Percentiles rank a stretch among this genome's conserved stretches.
Evolutionary conservation across 2,888 invertebrate species (phyloP).

Genomic region (Hydroisotoma schaefferi): DNA sequence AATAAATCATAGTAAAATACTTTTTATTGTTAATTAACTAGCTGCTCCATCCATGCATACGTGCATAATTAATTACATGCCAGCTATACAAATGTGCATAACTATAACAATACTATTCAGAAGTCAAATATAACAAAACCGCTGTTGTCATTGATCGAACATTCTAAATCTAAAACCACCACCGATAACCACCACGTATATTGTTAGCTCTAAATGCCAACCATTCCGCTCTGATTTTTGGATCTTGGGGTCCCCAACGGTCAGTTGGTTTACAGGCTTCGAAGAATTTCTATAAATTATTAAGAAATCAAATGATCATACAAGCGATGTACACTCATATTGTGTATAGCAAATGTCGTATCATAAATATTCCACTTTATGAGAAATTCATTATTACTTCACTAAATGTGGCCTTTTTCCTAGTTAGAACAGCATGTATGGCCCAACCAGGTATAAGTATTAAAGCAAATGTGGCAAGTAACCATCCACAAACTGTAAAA

Average conservation of each 20-base stretch:
- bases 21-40: too few relatives aligned
- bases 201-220: not conserved
- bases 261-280: slow-evolving; percentile 14
- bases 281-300: slow-evolving; percentile 15
- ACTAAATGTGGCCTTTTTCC: slow-evolving; percentile 2
- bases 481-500: slow-evolving; percentile 30
- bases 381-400: not conserved
- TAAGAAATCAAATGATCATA: too few relatives aligned
- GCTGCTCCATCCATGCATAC: too few relatives aligned
- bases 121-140: too few relatives aligned
- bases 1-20: too few relatives aligned
- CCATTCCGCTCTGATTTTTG: slow-evolving; percentile 6
- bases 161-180: too few relatives aligned
- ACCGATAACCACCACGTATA: too few relatives aligned
- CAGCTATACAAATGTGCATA: too few relatives aligned
- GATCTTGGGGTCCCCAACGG: slow-evolving; percentile 25
- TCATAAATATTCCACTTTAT: not conserved
- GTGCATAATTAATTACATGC: too few relatives aligned
- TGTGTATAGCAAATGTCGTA: not conserved
- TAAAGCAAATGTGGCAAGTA: slow-evolving; percentile 52
- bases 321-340: too few relatives aligned
- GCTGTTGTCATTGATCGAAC: too few relatives aligned
- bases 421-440: slow-evolving; percentile 49
- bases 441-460: slow-evolving; percentile 55
- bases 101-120: too few relatives aligned